Percentiles rank a stretch among this genome's conserved stretches.
phyloP scores from a whole-genome alignment of 1,140 invertebrate species.

The Hycleus cichorii region DNA sequence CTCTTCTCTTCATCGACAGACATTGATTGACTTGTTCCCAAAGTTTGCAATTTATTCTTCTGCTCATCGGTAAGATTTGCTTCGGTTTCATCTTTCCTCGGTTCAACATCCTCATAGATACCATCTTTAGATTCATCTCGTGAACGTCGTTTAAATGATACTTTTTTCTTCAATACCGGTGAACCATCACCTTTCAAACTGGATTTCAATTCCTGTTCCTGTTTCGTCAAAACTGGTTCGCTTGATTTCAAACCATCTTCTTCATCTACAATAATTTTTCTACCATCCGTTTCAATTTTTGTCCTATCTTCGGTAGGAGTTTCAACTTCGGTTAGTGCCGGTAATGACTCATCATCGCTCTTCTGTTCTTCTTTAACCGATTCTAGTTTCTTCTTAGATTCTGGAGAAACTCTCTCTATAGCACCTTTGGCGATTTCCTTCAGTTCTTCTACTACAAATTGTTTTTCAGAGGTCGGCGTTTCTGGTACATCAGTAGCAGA shows the following conservation, averaged over 20 bases:
- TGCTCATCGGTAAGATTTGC: conserved; percentile 2
- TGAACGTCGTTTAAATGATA: conserved; percentile 38
- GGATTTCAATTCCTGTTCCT: conserved; percentile 14
- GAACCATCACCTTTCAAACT: conserved; percentile 28
- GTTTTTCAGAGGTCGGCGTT: conserved; percentile 31
- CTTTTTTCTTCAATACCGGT: conserved; percentile 42
- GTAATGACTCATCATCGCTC: conserved; percentile 4
- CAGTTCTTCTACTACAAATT: conserved; percentile 31
- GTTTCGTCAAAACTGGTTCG: not conserved
- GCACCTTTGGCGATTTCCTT: conserved; percentile 32
- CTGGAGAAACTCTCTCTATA: conserved; percentile 31
- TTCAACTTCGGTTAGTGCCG: conserved; percentile 9
- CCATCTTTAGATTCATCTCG: conserved; percentile 21
- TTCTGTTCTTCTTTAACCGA: conserved; percentile 25
- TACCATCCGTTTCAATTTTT: not conserved
- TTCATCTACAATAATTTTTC: conserved; percentile 31
- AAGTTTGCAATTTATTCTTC: conserved; percentile 2
- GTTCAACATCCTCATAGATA: conserved; percentile 41
- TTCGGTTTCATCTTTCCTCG: conserved; percentile 26
- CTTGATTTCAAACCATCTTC: conserved; percentile 33
- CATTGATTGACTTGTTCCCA: conserved; percentile 22
- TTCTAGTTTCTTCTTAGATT: conserved; percentile 21
- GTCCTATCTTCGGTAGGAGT: not conserved
- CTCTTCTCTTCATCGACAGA: conserved; percentile 29
- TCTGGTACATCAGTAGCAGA: conserved; percentile 29